Base-by-base conservation (phyloP, 2,888 invertebrate genomes). In the Troides helena region DNA sequence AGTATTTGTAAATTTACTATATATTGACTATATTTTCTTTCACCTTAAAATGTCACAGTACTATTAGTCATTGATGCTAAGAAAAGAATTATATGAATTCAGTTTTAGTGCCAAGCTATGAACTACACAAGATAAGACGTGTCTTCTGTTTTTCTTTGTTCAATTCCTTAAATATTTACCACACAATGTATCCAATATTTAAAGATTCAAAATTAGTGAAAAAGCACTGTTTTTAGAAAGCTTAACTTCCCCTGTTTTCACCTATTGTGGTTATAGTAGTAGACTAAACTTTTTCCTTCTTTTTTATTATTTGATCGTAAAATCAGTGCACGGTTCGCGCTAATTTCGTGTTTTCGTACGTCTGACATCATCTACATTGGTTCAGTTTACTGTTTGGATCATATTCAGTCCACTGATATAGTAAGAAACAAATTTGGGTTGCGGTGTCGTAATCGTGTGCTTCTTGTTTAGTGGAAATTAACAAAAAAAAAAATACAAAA, bases 361-460 rank as follows among this genome's bases (percentile, higher is more conserved):
- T 84, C 88, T 88, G 88, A 88, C 87, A 86, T 89, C 88, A 89
- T 79, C 77, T 71, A 66, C 69, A 72, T 73, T 74, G 77, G 79
- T 79, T 81, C 80, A 81, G 84, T 83, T 84, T 83, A 81, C 80
- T 77, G 80, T 84, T 85, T 85, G 85, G 83, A 82, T 86, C 84
- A 83, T 81, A 78, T 78, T 79, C 74, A 74, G 77, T 78, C 72
- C 77, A 75, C 65, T 71, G 72, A 76, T 78, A 78, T 74, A 75
- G 80, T 82, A 80, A 80, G 76, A 80, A 78, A 80, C 78, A 75
- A 81, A 80, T 81, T 81, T 78, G 77, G 75, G 74, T 74, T 70
- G 75, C 69, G 73, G 70, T 76, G 79, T 77, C 72, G 74, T 72
- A 71, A 65, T 73, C 46, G 46, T 46, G 46, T 62, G 56, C 62